Evolutionary conservation across 2,113 vertebrate genomes (phyloP), one percentile per base, ranked within the genome.

Genomic region (Lophius piscatorius): DNA sequence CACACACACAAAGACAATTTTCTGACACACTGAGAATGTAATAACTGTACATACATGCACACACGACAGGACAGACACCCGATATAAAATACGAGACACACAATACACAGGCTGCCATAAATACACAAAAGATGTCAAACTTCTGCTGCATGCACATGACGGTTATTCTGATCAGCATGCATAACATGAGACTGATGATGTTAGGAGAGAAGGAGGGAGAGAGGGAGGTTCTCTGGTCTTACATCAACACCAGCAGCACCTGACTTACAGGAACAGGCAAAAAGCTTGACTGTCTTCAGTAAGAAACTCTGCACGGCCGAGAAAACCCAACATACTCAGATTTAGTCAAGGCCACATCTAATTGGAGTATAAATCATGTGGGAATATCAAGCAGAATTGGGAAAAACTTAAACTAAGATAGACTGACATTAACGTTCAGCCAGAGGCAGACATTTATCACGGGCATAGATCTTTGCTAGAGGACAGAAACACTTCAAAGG

Each of bases 91-190:
- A 50, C 0, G 11, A 17, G 23, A 2, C 21, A 59, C 31, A 56
- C 36, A 62, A 41, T 10, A 47, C 23, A 44, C 0, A 87, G 8
- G 8, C 23, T 20, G 40, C 91, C 89, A 51, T n/a, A 16, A 5
- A 83, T 42, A 63, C 9, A 1, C 14, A 76, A 8, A 58, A 3
- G 49, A 13, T n/a, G 33, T 71, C 22, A 49, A 48, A 50, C 24
- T 34, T 23, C 33, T 51, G 16, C 22, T 64, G 26, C 70, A 72
- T 83, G 81, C 79, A 63, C 13, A 47, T 69, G 20, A 29, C 42
- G 55, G 22, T 66, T 78, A 70, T 41, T 48, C 23, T 48, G 35
- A 33, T 55, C 48, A 57, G 52, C 70, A 85, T 81, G 87, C 72
- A 74, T 70, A 50, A 70, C 57, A 55, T 60, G 70, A 52, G 21